A percentile compares a stretch with the other conserved stretches of the same genome.
Conservation (phyloP, 2,888 invertebrate genomes). For the Tetragonisca angustula region DNA sequence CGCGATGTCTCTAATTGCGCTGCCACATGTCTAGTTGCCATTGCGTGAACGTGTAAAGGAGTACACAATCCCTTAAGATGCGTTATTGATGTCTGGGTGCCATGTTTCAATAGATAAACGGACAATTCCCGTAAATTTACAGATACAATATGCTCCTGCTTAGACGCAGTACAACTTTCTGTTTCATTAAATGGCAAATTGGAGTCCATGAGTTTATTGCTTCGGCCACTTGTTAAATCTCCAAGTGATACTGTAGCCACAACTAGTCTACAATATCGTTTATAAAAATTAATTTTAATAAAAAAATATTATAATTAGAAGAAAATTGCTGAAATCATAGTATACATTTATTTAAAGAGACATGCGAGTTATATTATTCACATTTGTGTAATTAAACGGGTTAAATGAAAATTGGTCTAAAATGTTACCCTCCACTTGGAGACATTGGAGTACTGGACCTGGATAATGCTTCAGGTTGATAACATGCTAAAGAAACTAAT, state of each 20-base stretch:
- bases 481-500: constrained; percentile 92
- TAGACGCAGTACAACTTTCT: constrained; percentile 94
- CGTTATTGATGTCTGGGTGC: constrained; percentile 79
- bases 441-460: constrained; percentile 94
- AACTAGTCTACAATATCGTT: constrained; percentile 58
- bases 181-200: constrained; percentile 91
- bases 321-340: background rate
- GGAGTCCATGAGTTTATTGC: constrained; percentile 79
- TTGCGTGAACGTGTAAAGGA: constrained; percentile 91
- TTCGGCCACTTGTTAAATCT: constrained; percentile 79
- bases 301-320: background rate
- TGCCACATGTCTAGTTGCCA: constrained; percentile 92
- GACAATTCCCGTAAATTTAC: constrained; percentile 94
- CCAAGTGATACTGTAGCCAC: constrained; percentile 78
- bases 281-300: background rate
- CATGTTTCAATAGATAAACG: constrained; percentile 91
- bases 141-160: constrained; percentile 94
- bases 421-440: constrained; percentile 86
- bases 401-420: background rate
- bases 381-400: background rate
- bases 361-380: background rate
- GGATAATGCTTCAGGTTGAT: constrained; percentile 94
- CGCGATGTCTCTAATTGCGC: constrained; percentile 93
- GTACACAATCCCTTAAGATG: constrained; percentile 84
- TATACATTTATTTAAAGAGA: constrained; percentile 79